phyloP scores from a whole-genome alignment of 2,888 invertebrate genomes.

The Mongoloraphidia duomilia region DNA sequence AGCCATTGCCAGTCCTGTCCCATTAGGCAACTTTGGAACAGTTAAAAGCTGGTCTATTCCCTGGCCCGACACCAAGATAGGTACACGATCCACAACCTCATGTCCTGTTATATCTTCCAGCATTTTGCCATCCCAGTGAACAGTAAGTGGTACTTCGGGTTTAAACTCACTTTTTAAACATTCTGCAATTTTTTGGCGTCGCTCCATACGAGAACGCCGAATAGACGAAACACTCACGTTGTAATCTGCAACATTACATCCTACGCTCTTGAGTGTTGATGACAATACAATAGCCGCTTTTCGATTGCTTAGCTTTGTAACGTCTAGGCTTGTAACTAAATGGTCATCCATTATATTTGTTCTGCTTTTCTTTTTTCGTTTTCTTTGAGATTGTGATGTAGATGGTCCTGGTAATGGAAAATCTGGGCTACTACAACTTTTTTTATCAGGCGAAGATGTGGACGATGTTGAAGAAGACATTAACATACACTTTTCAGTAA shows the following conservation, averaged over 20 bases:
- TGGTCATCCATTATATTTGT: too few species aligned
- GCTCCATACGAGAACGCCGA: not conserved
- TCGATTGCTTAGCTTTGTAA: not conserved
- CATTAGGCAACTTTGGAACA: slow-evolving; percentile 7
- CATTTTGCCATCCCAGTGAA: slow-evolving; percentile 5
- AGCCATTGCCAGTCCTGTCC: slow-evolving; percentile 4
- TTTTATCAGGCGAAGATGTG: too few species aligned
- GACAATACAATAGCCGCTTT: slow-evolving; percentile 4
- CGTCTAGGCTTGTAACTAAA: too few species aligned
- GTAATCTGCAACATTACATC: not conserved
- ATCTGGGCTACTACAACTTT: too few species aligned
- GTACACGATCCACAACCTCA: not conserved
- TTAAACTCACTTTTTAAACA: not conserved
- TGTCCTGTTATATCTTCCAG: not conserved
- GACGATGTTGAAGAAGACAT: too few species aligned
- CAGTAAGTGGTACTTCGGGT: not conserved
- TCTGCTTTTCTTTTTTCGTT: too few species aligned
- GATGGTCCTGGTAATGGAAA: too few species aligned
- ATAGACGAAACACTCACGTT: not conserved
- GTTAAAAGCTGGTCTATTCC: slow-evolving; percentile 5
- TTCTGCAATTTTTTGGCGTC: not conserved
- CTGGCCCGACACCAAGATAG: slow-evolving; percentile 3
- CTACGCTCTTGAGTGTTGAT: slow-evolving; percentile 2
- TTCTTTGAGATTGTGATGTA: too few species aligned
- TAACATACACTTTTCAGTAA: too few species aligned